These are phyloP conservation scores for Blastobasis adustella DNA, from an alignment of 2,888 invertebrate genomes.

Conservation along the genomic window DNA sequence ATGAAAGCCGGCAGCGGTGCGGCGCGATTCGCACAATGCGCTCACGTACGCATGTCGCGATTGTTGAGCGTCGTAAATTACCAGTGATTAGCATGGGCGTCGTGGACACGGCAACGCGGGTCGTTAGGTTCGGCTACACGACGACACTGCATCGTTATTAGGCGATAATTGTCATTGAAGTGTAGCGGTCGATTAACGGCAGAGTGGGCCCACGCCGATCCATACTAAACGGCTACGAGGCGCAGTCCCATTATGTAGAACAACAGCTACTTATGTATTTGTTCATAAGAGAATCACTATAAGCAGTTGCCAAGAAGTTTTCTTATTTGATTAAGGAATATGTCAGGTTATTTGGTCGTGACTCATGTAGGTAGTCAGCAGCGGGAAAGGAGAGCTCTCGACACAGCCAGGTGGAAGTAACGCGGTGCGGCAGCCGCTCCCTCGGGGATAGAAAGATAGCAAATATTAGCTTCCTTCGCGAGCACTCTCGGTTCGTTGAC, in stretches of 20 bases:
- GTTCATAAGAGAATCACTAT: too few species aligned
- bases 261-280: too few species aligned
- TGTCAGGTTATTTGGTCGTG: too few species aligned
- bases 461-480: constrained; percentile 66
- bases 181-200: constrained; percentile 71
- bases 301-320: too few species aligned
- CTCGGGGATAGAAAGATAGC: constrained; percentile 57
- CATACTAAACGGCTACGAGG: constrained; percentile 41
- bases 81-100: constrained; percentile 65
- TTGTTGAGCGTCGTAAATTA: constrained; percentile 69
- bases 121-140: constrained; percentile 60
- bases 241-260: not conserved
- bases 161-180: constrained; percentile 63
- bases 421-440: constrained; percentile 47
- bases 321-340: too few species aligned
- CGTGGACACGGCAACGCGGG: constrained; percentile 53
- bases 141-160: constrained; percentile 58
- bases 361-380: too few species aligned
- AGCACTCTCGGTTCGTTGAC: constrained; percentile 61
- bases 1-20: constrained; percentile 33
- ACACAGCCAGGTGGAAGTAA: constrained; percentile 56
- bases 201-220: constrained; percentile 33
- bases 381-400: constrained; percentile 18
- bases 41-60: constrained; percentile 68
- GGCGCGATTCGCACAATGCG: constrained; percentile 53